Percentiles rank a stretch among this genome's conserved stretches.
phyloP scores from a whole-genome alignment of 2,113 vertebrate genomes.

The Rostratula benghalensis region DNA sequence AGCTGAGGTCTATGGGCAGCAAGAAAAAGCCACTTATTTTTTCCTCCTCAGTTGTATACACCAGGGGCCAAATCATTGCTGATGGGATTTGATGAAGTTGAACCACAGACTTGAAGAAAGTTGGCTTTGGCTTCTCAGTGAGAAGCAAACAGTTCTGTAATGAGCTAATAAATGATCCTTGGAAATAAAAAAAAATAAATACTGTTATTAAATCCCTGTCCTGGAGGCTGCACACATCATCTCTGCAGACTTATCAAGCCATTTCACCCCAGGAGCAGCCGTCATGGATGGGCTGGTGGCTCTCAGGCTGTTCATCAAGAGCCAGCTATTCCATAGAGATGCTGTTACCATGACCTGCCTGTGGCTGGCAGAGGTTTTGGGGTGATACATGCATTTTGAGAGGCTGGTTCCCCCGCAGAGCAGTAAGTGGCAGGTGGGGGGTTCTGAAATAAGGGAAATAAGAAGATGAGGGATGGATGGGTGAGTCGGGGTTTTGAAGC shows the following conservation, averaged over 20 bases:
- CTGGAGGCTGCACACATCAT: not conserved
- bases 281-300: not conserved
- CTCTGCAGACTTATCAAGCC: not conserved
- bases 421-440: rapidly evolving
- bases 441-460: not conserved
- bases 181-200: not conserved
- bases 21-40: not conserved
- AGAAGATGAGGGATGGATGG: no score
- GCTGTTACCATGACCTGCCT: rapidly evolving
- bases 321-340: not conserved
- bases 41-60: not conserved
- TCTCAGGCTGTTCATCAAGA: not conserved
- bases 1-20: not conserved
- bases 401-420: not conserved
- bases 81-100: not conserved
- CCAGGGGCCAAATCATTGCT: not conserved
- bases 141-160: not conserved
- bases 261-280: not conserved
- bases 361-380: not conserved
- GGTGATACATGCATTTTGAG: not conserved
- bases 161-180: not conserved
- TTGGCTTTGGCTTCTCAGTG: not conserved
- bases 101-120: not conserved
- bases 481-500: not conserved
- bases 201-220: not conserved